phyloP scores from a whole-genome alignment of 2,113 vertebrate species.

The Meles meles region DNA sequence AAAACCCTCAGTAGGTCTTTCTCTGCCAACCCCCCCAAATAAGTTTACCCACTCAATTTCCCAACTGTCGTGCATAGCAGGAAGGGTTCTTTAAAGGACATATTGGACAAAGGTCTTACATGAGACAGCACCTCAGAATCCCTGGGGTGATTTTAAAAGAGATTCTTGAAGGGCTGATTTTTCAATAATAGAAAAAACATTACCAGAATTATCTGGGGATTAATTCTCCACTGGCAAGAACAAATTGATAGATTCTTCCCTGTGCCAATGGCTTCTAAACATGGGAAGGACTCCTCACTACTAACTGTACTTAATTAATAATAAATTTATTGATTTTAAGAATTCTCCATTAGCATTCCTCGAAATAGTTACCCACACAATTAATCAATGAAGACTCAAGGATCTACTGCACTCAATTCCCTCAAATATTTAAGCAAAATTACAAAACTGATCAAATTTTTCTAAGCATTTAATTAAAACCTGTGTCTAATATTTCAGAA shows the following conservation, averaged over 20 bases:
- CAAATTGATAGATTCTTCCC: not conserved
- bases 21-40: not conserved
- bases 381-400: not conserved
- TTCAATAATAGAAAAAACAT: not conserved
- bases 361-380: not conserved
- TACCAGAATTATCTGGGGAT: not conserved
- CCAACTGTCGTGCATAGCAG: not conserved
- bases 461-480: conserved; percentile 33
- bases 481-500: not conserved
- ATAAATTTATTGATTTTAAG: not conserved
- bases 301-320: not conserved
- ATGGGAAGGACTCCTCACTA: not conserved
- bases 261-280: not conserved
- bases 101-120: not conserved
- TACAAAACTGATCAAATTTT: not conserved
- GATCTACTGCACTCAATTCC: not conserved
- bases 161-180: conserved; percentile 11
- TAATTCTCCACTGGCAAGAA: not conserved
- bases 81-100: not conserved
- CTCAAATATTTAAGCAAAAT: not conserved
- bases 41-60: not conserved
- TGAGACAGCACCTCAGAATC: not conserved
- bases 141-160: not conserved
- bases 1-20: not conserved
- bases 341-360: not conserved